These are phyloP conservation scores for Choloepus hoffmanni DNA, from an alignment of 2,113 vertebrate genomes.

Conservation along the genomic window DNA sequence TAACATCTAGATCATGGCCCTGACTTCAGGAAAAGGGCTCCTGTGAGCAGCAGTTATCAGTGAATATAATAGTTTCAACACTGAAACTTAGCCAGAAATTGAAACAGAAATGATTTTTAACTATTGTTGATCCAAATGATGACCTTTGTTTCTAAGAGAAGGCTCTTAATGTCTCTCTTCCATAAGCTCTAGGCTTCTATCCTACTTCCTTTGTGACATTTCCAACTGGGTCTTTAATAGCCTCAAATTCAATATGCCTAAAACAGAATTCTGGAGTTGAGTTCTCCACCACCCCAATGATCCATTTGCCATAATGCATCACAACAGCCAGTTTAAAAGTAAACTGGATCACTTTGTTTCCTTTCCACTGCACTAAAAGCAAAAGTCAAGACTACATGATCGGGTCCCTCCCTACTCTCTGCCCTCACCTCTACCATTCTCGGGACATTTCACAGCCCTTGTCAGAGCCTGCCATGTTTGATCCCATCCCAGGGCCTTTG, in stretches of 20 bases:
- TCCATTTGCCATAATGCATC: neutral
- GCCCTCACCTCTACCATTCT: neutral
- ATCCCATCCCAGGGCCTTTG: neutral
- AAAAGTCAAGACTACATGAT: neutral
- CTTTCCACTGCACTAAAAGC: neutral
- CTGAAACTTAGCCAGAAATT: neutral
- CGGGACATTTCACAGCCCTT: neutral
- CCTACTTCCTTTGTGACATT: neutral
- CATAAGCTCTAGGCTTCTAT: neutral
- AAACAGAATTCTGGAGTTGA: conserved; percentile 24
- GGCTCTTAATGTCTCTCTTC: neutral
- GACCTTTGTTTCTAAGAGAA: neutral
- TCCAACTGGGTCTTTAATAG: neutral
- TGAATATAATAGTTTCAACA: neutral
- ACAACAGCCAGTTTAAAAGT: neutral
- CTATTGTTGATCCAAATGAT: neutral
- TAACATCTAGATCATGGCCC: neutral
- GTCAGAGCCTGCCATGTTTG: neutral
- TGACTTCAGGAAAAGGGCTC: neutral
- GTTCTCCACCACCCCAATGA: neutral
- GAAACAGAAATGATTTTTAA: neutral
- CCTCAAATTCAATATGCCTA: neutral
- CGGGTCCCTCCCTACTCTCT: too few relatives aligned
- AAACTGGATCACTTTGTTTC: neutral
- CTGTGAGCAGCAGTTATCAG: neutral